phyloP scores from a whole-genome alignment of 2,888 invertebrate species.

The Hymenopus coronatus region DNA sequence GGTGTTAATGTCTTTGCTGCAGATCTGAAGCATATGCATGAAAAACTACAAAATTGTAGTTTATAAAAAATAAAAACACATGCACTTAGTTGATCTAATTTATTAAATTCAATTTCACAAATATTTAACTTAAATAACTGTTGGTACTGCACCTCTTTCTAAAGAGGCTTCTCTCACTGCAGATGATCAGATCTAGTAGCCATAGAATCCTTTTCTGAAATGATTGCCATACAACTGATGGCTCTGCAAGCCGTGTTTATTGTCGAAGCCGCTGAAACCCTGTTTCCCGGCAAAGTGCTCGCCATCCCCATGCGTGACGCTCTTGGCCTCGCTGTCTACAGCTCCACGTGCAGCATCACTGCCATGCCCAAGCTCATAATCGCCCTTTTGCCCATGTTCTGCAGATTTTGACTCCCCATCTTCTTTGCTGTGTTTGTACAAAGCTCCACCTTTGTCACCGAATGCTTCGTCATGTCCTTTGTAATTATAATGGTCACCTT shows the following conservation, averaged over 20 bases:
- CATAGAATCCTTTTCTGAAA: not conserved
- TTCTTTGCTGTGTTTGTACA: conserved; percentile 18
- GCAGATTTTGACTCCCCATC: conserved; percentile 13
- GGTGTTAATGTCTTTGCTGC: no score
- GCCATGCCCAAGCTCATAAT: conserved; percentile 10
- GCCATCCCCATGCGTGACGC: conserved; percentile 13
- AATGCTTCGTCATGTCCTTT: conserved; percentile 25
- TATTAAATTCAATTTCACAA: no score
- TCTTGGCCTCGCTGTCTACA: conserved; percentile 3
- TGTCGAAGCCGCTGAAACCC: conserved; percentile 8
- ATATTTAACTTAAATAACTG: no score
- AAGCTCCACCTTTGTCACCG: conserved; percentile 22
- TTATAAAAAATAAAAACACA: no score
- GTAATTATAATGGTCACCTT: conserved; percentile 28
- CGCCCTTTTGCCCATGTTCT: conserved; percentile 11
- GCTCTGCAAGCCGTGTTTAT: not conserved
- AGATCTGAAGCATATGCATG: no score
- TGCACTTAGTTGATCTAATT: no score
- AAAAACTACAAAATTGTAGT: no score
- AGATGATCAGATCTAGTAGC: no score
- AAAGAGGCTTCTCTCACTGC: no score
- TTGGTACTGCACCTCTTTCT: no score
- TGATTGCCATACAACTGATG: conserved; percentile 11
- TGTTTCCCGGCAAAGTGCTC: conserved; percentile 13
- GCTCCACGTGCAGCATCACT: conserved; percentile 1